These are phyloP conservation scores for Meteorus sp. DNA, from an alignment of 1,140 invertebrate genomes.

Conservation along the genomic window DNA sequence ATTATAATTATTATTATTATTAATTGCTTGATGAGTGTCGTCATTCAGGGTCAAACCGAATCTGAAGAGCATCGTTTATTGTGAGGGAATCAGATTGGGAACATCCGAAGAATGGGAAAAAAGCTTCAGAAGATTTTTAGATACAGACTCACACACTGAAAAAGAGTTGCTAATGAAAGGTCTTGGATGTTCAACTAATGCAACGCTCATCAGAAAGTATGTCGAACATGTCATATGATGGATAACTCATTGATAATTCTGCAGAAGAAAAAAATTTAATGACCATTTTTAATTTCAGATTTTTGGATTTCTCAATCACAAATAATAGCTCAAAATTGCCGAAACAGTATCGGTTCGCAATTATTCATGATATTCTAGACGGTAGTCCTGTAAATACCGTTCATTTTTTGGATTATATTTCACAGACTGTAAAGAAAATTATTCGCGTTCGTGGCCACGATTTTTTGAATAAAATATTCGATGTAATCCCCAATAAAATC, in stretches of 20 bases:
- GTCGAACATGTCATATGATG: not conserved
- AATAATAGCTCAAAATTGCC: conserved; percentile 26
- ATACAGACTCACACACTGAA: conserved; percentile 37
- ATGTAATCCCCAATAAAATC: conserved; percentile 31
- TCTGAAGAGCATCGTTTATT: conserved; percentile 41
- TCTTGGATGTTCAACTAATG: conserved; percentile 36
- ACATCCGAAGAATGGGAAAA: conserved; percentile 32
- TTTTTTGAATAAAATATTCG: conserved; percentile 35
- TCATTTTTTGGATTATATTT: conserved; percentile 32
- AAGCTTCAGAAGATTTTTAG: conserved; percentile 32
- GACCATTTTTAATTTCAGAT: conserved; percentile 24
- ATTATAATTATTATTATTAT: not conserved
- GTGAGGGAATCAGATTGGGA: conserved; percentile 34
- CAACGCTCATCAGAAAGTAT: conserved; percentile 39
- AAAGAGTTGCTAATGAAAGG: conserved; percentile 38
- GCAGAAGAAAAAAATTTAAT: not conserved
- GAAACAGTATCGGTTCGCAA: conserved; percentile 47
- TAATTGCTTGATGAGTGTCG: no score
- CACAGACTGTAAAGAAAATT: conserved; percentile 31
- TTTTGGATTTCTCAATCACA: conserved; percentile 30
- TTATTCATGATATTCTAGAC: conserved; percentile 39
- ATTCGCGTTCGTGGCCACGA: conserved; percentile 32
- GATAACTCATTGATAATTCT: not conserved
- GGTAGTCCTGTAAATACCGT: conserved; percentile 30
- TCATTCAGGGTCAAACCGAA: conserved; percentile 32